Conservation (phyloP, 2,888 invertebrate genomes). For the Platycheirus rosarum region DNA sequence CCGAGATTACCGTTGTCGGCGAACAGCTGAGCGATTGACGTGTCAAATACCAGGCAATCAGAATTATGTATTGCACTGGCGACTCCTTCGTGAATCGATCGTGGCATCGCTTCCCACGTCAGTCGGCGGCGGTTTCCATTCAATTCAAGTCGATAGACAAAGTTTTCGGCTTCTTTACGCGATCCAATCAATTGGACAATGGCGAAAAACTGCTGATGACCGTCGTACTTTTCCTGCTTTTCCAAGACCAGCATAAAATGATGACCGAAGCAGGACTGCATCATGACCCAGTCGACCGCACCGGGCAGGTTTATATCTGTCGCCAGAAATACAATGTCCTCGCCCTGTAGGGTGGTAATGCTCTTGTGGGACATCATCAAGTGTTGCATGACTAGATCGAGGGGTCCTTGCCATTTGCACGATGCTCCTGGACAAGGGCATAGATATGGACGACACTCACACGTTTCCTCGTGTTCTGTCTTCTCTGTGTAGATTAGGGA, state of each 20-base stretch:
- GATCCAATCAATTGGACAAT: conserved; percentile 99
- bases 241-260: conserved; percentile 99
- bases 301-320: conserved; percentile 99
- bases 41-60: conserved; percentile 99
- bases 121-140: conserved; percentile 97
- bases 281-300: conserved; percentile 99
- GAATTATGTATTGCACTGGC: conserved; percentile 98
- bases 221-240: conserved; percentile 98
- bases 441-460: conserved; percentile 98
- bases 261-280: conserved; percentile 99
- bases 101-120: conserved; percentile 99
- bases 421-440: conserved; percentile 99
- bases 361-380: conserved; percentile 98
- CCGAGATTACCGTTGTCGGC: conserved; percentile 99
- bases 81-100: conserved; percentile 99
- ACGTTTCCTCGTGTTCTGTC: conserved; percentile 98
- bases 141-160: conserved; percentile 97
- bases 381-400: conserved; percentile 99
- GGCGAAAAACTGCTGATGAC: conserved; percentile 97
- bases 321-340: conserved; percentile 99
- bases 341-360: conserved; percentile 98
- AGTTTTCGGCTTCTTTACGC: conserved; percentile 99
- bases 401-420: conserved; percentile 99
- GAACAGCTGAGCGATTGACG: conserved; percentile 98
- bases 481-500: conserved; percentile 98